Evolutionary conservation across 1,140 invertebrate species (phyloP), one percentile per base, ranked within the genome.

Genomic region (Plutomurus gul): DNA sequence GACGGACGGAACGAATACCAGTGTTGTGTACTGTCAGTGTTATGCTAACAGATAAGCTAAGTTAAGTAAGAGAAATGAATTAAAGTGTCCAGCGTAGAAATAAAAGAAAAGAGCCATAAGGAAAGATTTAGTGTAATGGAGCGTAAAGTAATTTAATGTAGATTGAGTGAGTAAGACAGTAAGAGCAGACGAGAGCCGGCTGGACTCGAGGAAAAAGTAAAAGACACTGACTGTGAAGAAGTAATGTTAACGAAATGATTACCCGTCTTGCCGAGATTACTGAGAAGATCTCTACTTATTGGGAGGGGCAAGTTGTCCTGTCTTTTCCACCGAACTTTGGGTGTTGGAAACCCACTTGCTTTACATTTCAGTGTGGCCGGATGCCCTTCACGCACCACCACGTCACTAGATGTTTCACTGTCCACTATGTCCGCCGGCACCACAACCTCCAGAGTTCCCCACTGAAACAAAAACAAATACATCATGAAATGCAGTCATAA

Each of bases 351-450:
- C 22, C 94, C 94, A 0, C 92, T 93, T 0, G 94, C 93, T 75
- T 90, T 91, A 85, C 94, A 96, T 46, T 89, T 89, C 25, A 96
- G 87, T 22, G 90, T 90, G 46, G 95, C 90, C 74, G 91, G 92
- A 11, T 93, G 92, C 13, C 93, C 93, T 86, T 96, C 94, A 33
- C 90, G 87, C 4, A 92, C 91, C 46, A 91, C 88, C 1, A 90
- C 88, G 80, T 90, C 90, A 36, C 87, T 86, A 46, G 86, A 86
- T 60, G 87, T 84, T 60, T 93, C 91, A 73, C 89, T 87, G 84
- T 92, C 90, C 75, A 93, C 87, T 83, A 95, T 95, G 85, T 95
- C 93, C 36, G 94, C 93, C 18, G 94, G 93, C 82, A 95, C 93
- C 79, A 94, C 91, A 78, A 96, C 93, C 77, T 92, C 90, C 85